Evolutionary conservation across 2,888 invertebrate genomes (phyloP), one percentile per base, ranked within the genome.

Genomic region (Ophraella communa): DNA sequence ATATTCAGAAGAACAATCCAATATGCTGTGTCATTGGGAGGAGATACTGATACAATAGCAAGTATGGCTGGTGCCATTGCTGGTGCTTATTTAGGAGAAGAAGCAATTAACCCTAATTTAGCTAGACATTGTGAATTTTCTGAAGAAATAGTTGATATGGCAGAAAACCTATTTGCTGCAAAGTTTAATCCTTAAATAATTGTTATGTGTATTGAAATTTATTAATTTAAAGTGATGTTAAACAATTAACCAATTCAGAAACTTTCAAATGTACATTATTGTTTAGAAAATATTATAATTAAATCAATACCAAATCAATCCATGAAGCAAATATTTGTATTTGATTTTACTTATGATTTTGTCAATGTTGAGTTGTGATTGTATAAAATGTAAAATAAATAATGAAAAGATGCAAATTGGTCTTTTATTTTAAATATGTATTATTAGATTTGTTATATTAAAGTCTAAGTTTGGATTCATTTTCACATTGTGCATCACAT

Each of bases 41-140:
- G 92, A 3, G 92, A 92, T 78, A 89, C 91, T 0, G 92, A 92
- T 74, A 92, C 92, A 0, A 91, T 92, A 72, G 91, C 89, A 0
- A 85, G 87, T 53, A 91, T 92, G 91, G 87, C 91, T 3, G 90
- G 89, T 10, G 87, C 89, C 2, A 85, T 91, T 62, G 86, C 87
- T 23, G 91, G 91, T 1, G 90, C 91, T 20, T 88, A 85, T 77
- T 85, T 89, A 71, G 89, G 91, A 0, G 83, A 87, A 65, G 84
- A 85, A 20, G 76, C 79, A 7, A 84, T 91, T 51, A 80, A 80
- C 53, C 67, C 79, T 20, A 78, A 82, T 53, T 79, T 90, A 70
- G 79, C 86, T 21, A 81, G 83, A 56, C 86, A 87, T 71, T 90
- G 89, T 76, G 91, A 91, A 83, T 84, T 80, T 11, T 79, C 83